Conservation (phyloP, 37 sponge, comb jelly and placozoan species). For the Dysidea cf. avara region DNA sequence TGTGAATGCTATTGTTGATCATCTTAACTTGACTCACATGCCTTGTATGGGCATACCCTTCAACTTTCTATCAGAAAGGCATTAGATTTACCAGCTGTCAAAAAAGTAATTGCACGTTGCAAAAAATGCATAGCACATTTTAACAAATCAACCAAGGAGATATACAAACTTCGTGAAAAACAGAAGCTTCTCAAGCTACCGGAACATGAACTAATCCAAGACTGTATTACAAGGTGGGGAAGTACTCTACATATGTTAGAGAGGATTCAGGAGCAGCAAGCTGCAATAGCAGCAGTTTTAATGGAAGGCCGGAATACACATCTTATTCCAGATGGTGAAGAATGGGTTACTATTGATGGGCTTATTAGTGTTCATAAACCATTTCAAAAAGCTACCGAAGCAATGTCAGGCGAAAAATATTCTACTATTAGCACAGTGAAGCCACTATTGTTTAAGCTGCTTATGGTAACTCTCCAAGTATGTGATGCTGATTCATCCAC, state of each 20-base stretch:
- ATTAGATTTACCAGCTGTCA: neutral
- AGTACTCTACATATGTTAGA: constrained; percentile 31
- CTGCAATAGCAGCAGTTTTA: constrained; percentile 36
- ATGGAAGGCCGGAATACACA: constrained; percentile 8
- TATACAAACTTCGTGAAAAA: constrained; percentile 20
- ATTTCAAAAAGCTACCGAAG: constrained; percentile 5
- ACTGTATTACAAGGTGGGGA: constrained; percentile 25
- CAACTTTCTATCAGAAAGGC: constrained; percentile 12
- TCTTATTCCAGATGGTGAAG: constrained; percentile 16
- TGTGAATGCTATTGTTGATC: neutral
- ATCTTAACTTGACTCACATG: neutral
- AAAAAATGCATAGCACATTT: constrained; percentile 17
- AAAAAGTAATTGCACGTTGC: constrained; percentile 7
- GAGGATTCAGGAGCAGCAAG: constrained; percentile 24
- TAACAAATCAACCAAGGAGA: constrained; percentile 20
- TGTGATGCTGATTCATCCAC: no score
- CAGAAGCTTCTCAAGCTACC: constrained; percentile 23
- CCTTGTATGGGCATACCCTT: constrained; percentile 28
- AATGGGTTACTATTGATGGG: neutral
- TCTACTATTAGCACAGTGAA: no score
- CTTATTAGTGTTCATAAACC: neutral
- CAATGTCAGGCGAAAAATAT: constrained; percentile 7
- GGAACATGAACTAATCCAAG: constrained; percentile 20
- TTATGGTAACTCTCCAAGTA: no score
- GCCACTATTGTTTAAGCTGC: no score